Evolutionary conservation across 2,888 invertebrate genomes (phyloP), one percentile per base, ranked within the genome.

Genomic region (Polietes domitor): DNA sequence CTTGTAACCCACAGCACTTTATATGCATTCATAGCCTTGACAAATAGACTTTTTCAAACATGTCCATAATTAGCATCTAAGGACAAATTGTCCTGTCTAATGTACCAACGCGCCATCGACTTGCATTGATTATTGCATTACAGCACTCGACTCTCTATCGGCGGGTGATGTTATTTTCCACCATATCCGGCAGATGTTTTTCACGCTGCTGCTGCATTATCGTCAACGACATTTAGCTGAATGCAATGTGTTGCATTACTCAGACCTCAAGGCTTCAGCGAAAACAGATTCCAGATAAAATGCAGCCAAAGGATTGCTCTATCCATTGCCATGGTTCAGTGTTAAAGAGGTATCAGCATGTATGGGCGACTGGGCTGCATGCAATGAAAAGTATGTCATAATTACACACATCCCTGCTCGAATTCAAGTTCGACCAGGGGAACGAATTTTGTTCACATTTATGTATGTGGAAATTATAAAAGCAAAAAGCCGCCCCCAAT

Each of bases 121-220:
- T 24, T 2, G 19, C 26, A 58, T 15, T 24, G 58, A 58, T 26
- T 58, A 58, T 58, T 26, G 58, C 58, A 58, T 58, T 58, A 58
- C 26, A 26, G 10, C 58, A 21, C 24, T 26, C 58, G 58, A 26
- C 15, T 10, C 24, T 55, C 24, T 24, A 2, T 55, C 21, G 12
- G 12, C 26, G 12, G 2, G 26, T 58, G 24, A 9, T 37, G 6
- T 37, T 37, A 12, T n/a, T n/a, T n/a, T 37, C 10, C 7, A 37
- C 37, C 63, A 28, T 32, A 2, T 32, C 32, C 10, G 37, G 15
- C 32, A 32, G 63, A 12, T 12, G 58, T 58, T 24, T 10, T 15
- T 58, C 58, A 15, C 41, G 65, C 41, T 65, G 65, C 19, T 32
- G 28, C 32, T 32, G 28, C 26, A 63, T 58, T 12, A 58, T 7